Evolutionary conservation across 2,888 invertebrate species (phyloP), one percentile per base, ranked within the genome.

Genomic region (Tromatobia lineatoria): DNA sequence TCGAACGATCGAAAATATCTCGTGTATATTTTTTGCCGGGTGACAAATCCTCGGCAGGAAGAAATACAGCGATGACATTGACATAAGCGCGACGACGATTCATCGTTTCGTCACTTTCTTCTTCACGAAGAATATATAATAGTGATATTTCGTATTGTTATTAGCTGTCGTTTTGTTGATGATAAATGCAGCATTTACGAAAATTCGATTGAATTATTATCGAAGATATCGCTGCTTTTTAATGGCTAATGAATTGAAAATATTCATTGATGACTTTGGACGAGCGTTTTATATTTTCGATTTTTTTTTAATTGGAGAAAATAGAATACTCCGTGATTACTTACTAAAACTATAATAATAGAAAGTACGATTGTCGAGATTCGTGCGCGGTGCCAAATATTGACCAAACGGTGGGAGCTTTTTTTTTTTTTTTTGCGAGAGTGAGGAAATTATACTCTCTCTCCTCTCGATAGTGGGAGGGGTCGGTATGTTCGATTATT

Each of bases 371-470:
- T 23, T 42, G 52, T 25, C 20, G 25, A 57, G 23, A 25, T 25
- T 57, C 67, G 25, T 67, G 64, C 29, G 42, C 81, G 82, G 71
- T 82, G 67, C 71, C 77, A 71, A 82, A 73, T 82, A 78, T 73
- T 73, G 82, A 82, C 50, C 64, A 77, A 82, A 82, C 54, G 29
- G 47, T 29, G 71, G 54, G 45, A n/a, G 47, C 25, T 25, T 13
- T 13, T n/a, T n/a, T n/a, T n/a, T n/a, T n/a, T n/a, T n/a, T n/a
- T n/a, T n/a, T 74, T 57, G 59, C 67, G 59, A 69, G 73, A 69
- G 78, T 69, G 73, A 52, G 45, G 25, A 45, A 15, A 23, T n/a
- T n/a, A 54, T 57, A 15, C 34, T 15, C 20, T 64, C 38, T 13
- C 34, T 61, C 13, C 10, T 34, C 57, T 71, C 42, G 23, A 25